Conservation (phyloP, 2,797 vertebrate species). For the Gambusia yucatana region DNA sequence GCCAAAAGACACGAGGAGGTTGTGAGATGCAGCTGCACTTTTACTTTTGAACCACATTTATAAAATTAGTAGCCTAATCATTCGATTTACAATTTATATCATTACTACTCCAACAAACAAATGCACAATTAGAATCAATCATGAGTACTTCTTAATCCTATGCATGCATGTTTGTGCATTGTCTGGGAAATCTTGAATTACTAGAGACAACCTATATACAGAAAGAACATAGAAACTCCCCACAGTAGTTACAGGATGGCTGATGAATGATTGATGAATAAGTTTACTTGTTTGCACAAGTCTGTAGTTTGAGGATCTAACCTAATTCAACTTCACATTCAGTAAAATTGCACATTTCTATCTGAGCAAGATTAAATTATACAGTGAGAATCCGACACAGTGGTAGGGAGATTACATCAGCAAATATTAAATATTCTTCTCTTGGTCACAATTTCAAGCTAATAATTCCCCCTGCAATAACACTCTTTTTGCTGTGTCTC, state of each 20-base stretch:
- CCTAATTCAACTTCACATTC: background rate
- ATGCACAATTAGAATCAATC: background rate
- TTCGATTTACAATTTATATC: background rate
- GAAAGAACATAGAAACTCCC: background rate
- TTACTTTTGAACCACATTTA: background rate
- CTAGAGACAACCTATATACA: background rate
- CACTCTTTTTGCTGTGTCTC: background rate
- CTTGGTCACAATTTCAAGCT: background rate
- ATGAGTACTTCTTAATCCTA: background rate
- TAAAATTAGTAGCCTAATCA: background rate
- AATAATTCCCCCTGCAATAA: slow-evolving; percentile 8
- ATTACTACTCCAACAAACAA: background rate
- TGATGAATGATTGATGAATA: background rate
- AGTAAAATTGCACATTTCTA: background rate
- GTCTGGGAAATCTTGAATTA: background rate
- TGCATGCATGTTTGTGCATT: background rate
- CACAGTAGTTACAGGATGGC: background rate
- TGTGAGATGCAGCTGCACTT: background rate
- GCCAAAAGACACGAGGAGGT: background rate
- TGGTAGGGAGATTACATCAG: background rate
- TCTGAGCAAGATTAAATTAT: background rate
- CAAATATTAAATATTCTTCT: background rate
- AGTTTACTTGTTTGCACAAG: background rate
- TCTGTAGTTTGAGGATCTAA: background rate
- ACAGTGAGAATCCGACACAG: background rate